Percentiles rank a stretch among this genome's conserved stretches.
These are phyloP conservation scores for Aeoliscus strigatus DNA, from an alignment of 2,797 vertebrate genomes.

Conservation along the genomic window DNA sequence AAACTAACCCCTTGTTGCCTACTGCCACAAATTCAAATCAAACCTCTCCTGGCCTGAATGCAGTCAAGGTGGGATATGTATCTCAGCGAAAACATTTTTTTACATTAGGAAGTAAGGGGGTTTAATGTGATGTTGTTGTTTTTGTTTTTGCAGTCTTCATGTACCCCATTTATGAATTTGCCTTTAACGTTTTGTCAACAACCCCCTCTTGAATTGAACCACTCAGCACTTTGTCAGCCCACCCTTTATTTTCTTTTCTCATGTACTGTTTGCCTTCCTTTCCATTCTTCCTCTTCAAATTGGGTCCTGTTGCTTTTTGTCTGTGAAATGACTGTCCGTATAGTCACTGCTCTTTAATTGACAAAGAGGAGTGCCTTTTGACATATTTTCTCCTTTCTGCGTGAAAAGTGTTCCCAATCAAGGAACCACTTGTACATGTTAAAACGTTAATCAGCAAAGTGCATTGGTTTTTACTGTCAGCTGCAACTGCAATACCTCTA, in stretches of 20 bases:
- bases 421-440: no score
- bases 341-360: constrained; percentile 70
- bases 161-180: no score
- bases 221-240: constrained; percentile 13
- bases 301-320: constrained; percentile 67
- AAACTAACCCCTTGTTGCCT: no score
- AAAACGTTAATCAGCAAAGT: no score
- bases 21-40: no score
- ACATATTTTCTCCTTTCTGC: constrained; percentile 68
- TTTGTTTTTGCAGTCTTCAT: no score
- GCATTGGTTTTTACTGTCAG: constrained; percentile 77
- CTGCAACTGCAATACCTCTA: constrained; percentile 84
- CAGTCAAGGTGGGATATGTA: no score
- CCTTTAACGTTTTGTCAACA: constrained; percentile 48
- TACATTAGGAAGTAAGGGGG: no score
- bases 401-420: constrained; percentile 65
- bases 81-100: no score
- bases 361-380: constrained; percentile 52
- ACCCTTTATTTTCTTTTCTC: constrained; percentile 58
- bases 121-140: no score
- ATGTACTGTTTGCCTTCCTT: constrained; percentile 67
- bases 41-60: no score
- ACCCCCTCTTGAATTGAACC: constrained; percentile 16
- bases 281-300: constrained; percentile 53
- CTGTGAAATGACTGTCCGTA: constrained; percentile 60